Percentiles rank a stretch among this genome's conserved stretches.
Evolutionary conservation across 1,140 invertebrate genomes (phyloP).

Genomic region (Harlomillsia oculata): DNA sequence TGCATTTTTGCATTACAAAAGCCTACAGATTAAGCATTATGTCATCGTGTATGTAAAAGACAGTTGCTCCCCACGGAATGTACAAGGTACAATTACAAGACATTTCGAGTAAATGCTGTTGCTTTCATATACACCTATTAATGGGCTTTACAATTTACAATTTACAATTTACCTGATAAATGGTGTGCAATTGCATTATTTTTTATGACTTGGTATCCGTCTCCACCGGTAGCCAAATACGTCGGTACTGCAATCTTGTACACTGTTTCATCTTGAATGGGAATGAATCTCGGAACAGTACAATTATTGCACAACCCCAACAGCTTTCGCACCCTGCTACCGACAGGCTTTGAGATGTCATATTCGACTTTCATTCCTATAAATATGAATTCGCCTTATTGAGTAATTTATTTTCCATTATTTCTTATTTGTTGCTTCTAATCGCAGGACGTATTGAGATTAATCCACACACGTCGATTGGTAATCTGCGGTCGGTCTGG

Average conservation of each 20-base stretch:
- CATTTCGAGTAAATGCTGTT: no score
- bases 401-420: neutral
- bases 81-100: no score
- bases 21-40: neutral
- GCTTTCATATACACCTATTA: neutral
- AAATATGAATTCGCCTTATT: neutral
- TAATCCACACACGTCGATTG: no score
- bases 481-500: no score
- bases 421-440: neutral
- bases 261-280: constrained; percentile 36
- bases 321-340: constrained; percentile 49
- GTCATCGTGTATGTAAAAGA: neutral
- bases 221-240: constrained; percentile 45
- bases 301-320: constrained; percentile 54
- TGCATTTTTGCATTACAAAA: neutral
- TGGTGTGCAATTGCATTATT: constrained; percentile 38
- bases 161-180: constrained; percentile 26
- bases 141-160: no score
- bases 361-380: constrained; percentile 46
- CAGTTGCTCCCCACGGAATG: neutral
- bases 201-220: constrained; percentile 42
- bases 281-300: constrained; percentile 50
- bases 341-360: constrained; percentile 46
- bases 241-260: constrained; percentile 37
- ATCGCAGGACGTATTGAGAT: no score